A percentile compares a stretch with the other conserved stretches of the same genome.
These are phyloP conservation scores for Empis livida DNA, from an alignment of 2,888 invertebrate species.

Conservation along the genomic window DNA sequence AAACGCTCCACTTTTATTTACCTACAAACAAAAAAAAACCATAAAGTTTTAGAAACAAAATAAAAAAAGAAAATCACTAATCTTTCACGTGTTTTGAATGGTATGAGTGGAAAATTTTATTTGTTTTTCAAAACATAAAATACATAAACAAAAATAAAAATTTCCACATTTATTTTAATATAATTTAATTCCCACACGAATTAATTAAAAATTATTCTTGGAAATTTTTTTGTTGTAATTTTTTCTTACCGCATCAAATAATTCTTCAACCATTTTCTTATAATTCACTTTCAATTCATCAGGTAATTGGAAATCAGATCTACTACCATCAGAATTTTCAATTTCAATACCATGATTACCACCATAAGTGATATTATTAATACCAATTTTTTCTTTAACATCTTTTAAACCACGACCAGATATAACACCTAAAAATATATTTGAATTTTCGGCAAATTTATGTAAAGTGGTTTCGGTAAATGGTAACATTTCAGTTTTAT, in stretches of 20 bases:
- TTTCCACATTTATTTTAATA: no score
- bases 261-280: slow-evolving; percentile 43
- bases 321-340: slow-evolving; percentile 56
- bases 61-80: not conserved
- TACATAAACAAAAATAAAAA: no score
- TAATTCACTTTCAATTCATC: slow-evolving; percentile 50
- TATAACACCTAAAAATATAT: slow-evolving; percentile 56
- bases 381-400: slow-evolving; percentile 49
- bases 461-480: slow-evolving; percentile 52
- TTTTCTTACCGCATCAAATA: slow-evolving; percentile 43
- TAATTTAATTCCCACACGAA: not conserved
- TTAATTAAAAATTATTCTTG: not conserved
- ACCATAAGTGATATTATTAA: slow-evolving; percentile 48
- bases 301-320: slow-evolving; percentile 59
- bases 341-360: slow-evolving; percentile 67
- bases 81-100: no score
- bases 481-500: slow-evolving; percentile 50
- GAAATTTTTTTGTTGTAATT: not conserved
- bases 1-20: slow-evolving; percentile 56
- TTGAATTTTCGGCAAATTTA: slow-evolving; percentile 49
- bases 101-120: not conserved
- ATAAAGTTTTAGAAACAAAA: no score
- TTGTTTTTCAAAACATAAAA: not conserved
- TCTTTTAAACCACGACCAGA: slow-evolving; percentile 58
- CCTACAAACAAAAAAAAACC: slow-evolving; percentile 22